Base-by-base conservation (phyloP, 2,888 invertebrate species). In the Sinhomidia bicolor region DNA sequence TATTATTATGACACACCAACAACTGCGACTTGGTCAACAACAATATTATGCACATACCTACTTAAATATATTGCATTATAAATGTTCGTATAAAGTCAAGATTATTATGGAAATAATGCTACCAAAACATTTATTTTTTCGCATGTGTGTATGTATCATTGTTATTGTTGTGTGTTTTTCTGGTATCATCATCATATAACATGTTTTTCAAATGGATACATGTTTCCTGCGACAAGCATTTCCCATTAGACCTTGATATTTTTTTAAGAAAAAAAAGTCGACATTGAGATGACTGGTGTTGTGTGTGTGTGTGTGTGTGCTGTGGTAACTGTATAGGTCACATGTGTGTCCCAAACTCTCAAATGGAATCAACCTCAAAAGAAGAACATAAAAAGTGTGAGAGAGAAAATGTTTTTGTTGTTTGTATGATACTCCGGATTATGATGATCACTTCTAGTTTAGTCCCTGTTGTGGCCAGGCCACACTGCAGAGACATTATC, bases 161-260 rank as follows among this genome's bases (percentile, higher is more conserved):
- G 76, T 29, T 47, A n/a, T 60, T 60, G 54, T 79, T 78, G 32
- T 78, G 10, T 60, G 4, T 32, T 32, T 29, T 9, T n/a, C n/a
- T 9, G 26, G 36, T 79, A 60, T 79, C 79, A 79, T 78, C 36
- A 14, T 51, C 29, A 29, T 7, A 79, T 41, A 57, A 10, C 44
- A 65, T 47, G 62, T 26, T 65, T 79, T 81, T 81, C 36, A 62
- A 65, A 81, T 65, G 23, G 26, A 41, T 54, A 32, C 65, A 62
- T 47, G 62, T 65, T 81, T 81, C 47, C 47, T 62, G 79, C 44
- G 29, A 84, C 88, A 88, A 88, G 88, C 60, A 85, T 89, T 89
- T 85, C 89, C 89, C 89, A 89, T 89, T 89, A 89, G 84, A 80
- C 57, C 84, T 81, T 86, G 86, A 86, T 80, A 86, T 81, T 71